Conservation (phyloP, 2,888 invertebrate genomes). For the Zygaena filipendulae region DNA sequence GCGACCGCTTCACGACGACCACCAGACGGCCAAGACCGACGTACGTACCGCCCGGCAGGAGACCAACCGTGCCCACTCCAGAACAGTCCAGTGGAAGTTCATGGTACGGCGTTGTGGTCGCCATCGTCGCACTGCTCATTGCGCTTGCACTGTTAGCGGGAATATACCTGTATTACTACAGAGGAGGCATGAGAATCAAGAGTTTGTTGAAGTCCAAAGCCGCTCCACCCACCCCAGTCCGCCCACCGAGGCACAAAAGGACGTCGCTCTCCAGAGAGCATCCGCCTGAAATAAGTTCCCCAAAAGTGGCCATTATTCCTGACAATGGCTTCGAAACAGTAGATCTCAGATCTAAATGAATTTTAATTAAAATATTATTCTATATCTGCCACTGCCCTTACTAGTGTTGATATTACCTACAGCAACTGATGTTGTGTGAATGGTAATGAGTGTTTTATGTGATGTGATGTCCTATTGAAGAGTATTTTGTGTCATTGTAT, state of each 20-base stretch:
- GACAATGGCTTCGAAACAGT: conserved; percentile 63
- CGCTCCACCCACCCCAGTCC: conserved; percentile 41
- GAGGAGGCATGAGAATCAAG: conserved; percentile 75
- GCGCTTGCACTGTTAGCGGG: conserved; percentile 73
- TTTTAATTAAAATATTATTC: neutral
- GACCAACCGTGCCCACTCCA: conserved; percentile 47
- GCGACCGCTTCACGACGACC: conserved; percentile 57
- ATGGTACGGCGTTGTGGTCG: conserved; percentile 69
- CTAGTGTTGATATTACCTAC: neutral
- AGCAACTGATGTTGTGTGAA: no score
- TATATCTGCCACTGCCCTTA: neutral
- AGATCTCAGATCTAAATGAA: conserved; percentile 45
- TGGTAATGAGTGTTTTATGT: no score
- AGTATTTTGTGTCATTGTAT: no score
- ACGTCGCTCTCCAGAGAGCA: conserved; percentile 45
- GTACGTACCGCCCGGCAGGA: conserved; percentile 48
- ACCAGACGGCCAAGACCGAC: conserved; percentile 54
- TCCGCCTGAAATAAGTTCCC: conserved; percentile 41
- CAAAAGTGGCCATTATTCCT: conserved; percentile 39
- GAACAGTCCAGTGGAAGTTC: conserved; percentile 54
- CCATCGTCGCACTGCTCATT: conserved; percentile 73
- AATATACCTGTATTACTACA: conserved; percentile 81
- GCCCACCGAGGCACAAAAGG: conserved; percentile 54
- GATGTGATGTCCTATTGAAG: no score
- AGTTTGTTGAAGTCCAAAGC: conserved; percentile 65